Conservation (phyloP, 2,113 vertebrate species). For the Nothoprocta perdicaria region DNA sequence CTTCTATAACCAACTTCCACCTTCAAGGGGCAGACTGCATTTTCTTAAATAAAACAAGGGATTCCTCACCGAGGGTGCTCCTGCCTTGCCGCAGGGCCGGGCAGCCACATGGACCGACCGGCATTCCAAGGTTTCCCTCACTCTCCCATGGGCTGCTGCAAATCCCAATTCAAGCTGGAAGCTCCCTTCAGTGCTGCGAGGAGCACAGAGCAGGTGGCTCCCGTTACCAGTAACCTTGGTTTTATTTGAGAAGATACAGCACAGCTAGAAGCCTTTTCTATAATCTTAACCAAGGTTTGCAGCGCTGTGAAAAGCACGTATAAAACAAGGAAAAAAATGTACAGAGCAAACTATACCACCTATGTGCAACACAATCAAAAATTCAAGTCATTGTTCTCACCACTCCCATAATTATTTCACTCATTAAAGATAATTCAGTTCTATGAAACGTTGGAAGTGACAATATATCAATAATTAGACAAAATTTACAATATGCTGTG, state of each 20-base stretch:
- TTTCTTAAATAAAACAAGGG: conserved; percentile 76
- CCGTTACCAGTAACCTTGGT: conserved; percentile 58
- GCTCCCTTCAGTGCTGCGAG: background rate
- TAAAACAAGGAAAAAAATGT: conserved; percentile 84
- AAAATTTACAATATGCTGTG: conserved; percentile 83
- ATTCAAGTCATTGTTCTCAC: conserved; percentile 90
- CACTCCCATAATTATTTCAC: conserved; percentile 81
- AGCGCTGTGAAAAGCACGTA: conserved; percentile 86
- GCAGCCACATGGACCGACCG: too few relatives aligned
- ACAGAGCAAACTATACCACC: conserved; percentile 84
- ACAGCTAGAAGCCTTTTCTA: conserved; percentile 69
- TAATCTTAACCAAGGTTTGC: conserved; percentile 78
- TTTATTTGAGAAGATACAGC: conserved; percentile 73
- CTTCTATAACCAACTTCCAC: conserved; percentile 55
- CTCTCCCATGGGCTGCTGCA: background rate
- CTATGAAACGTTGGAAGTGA: conserved; percentile 85
- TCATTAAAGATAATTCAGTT: conserved; percentile 79
- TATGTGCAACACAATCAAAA: conserved; percentile 89
- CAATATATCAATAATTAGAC: conserved; percentile 86
- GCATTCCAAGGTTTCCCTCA: background rate
- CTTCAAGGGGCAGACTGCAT: conserved; percentile 59
- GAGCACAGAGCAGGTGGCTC: conserved; percentile 14
- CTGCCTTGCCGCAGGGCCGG: background rate
- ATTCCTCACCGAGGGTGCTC: background rate
- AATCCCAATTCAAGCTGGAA: background rate